These are phyloP conservation scores for Cryptus viduatorius DNA, from an alignment of 2,888 invertebrate genomes.

Conservation along the genomic window DNA sequence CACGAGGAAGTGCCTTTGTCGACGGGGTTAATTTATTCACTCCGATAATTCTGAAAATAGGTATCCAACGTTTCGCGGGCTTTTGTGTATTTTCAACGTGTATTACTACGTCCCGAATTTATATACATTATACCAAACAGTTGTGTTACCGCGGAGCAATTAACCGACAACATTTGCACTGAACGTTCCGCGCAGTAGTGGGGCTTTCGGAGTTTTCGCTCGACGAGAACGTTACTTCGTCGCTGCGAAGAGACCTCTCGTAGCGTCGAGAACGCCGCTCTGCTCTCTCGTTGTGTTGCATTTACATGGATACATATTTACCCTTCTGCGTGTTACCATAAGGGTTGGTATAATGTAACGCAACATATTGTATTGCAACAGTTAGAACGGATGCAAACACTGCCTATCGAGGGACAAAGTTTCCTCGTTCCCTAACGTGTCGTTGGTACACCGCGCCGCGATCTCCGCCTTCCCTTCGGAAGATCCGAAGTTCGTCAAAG, in stretches of 20 bases:
- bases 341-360: not conserved
- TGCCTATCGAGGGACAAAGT: slow-evolving; percentile 17
- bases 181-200: slow-evolving; percentile 38
- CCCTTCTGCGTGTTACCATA: not conserved
- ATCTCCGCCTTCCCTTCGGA: slow-evolving; percentile 28
- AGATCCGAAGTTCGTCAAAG: slow-evolving; percentile 58
- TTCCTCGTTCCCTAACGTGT: slow-evolving; percentile 9
- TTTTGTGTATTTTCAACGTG: slow-evolving; percentile 1
- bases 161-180: slow-evolving; percentile 55
- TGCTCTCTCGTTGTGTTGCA: slow-evolving; percentile 3
- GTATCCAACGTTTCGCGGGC: not conserved
- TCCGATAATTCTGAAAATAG: slow-evolving; percentile 37
- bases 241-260: slow-evolving; percentile 5
- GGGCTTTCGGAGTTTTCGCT: slow-evolving; percentile 47
- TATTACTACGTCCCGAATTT: not conserved
- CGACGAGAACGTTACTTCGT: slow-evolving; percentile 39
- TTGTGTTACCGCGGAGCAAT: slow-evolving; percentile 48
- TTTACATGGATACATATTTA: not conserved
- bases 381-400: slow-evolving; percentile 25
- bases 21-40: slow-evolving; percentile 27
- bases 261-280: not conserved
- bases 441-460: slow-evolving; percentile 10
- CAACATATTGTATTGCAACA: slow-evolving; percentile 28
- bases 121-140: not conserved
- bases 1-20: slow-evolving; percentile 3